Percentiles rank a stretch among this genome's conserved stretches.
Evolutionary conservation across 2,797 vertebrate genomes (phyloP).

Genomic region (Chiroxiphia lanceolata): DNA sequence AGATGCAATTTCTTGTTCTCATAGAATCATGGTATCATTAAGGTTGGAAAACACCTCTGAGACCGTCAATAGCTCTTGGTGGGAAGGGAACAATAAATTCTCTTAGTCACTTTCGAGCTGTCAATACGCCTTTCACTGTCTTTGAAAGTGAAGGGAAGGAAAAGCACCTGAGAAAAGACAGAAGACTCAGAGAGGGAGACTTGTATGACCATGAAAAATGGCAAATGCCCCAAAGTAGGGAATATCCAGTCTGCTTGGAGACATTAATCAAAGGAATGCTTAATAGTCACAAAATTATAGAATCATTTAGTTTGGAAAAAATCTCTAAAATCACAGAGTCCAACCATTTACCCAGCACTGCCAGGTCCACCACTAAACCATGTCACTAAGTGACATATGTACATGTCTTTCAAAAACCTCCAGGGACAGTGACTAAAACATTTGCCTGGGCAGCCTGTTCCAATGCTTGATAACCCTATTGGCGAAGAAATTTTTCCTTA

Average conservation of each 20-base stretch:
- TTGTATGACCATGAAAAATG: not conserved
- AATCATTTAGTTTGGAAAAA: not conserved
- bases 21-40: not conserved
- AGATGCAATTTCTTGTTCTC: not conserved
- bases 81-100: not conserved
- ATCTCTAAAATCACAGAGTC: not conserved
- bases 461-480: not conserved
- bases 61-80: not conserved
- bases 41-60: not conserved
- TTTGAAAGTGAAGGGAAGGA: not conserved
- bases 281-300: not conserved
- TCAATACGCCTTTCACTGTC: not conserved
- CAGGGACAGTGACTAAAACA: not conserved
- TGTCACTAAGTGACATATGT: fast-evolving
- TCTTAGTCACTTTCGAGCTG: not conserved
- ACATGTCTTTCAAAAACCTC: not conserved
- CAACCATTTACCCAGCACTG: not conserved
- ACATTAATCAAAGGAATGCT: not conserved
- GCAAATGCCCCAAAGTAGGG: not conserved
- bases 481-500: not conserved
- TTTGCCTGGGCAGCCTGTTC: not conserved
- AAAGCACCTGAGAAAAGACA: not conserved
- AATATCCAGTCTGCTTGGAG: not conserved
- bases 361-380: not conserved
- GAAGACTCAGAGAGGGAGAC: not conserved